Conservation (phyloP, 2,113 vertebrate species). For the Otis tarda region DNA sequence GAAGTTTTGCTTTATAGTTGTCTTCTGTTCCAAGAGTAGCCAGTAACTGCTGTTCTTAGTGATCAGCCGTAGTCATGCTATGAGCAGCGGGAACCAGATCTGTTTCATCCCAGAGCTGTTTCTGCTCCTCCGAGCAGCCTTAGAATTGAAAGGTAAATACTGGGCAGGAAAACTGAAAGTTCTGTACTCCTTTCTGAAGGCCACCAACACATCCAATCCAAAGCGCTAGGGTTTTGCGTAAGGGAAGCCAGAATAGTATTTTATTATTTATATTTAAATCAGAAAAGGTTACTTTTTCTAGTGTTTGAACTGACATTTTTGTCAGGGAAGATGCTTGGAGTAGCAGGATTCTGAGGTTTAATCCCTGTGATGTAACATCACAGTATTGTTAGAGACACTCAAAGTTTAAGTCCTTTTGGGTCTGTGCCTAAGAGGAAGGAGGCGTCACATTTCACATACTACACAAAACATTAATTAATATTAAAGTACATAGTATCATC, state of each 20-base stretch:
- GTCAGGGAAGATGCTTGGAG: background rate
- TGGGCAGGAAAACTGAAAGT: background rate
- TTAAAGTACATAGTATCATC: background rate
- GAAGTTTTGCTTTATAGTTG: background rate
- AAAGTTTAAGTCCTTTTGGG: background rate
- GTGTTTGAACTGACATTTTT: background rate
- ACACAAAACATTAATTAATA: background rate
- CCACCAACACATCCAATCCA: background rate
- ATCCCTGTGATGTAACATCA: background rate
- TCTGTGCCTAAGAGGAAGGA: background rate
- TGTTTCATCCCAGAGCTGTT: background rate
- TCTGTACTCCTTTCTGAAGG: background rate
- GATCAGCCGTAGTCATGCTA: background rate
- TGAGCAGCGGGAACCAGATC: background rate
- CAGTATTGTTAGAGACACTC: background rate
- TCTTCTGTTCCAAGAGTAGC: background rate
- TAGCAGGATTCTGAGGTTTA: background rate
- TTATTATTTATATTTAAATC: background rate
- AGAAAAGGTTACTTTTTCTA: background rate
- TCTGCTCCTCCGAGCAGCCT: background rate
- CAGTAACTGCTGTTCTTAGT: background rate
- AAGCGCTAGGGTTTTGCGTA: background rate
- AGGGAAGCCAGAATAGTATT: background rate
- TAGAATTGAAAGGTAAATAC: background rate
- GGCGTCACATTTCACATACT: background rate